Conservation (phyloP, 2,113 vertebrate genomes). For the Rhinichthys klamathensis region DNA sequence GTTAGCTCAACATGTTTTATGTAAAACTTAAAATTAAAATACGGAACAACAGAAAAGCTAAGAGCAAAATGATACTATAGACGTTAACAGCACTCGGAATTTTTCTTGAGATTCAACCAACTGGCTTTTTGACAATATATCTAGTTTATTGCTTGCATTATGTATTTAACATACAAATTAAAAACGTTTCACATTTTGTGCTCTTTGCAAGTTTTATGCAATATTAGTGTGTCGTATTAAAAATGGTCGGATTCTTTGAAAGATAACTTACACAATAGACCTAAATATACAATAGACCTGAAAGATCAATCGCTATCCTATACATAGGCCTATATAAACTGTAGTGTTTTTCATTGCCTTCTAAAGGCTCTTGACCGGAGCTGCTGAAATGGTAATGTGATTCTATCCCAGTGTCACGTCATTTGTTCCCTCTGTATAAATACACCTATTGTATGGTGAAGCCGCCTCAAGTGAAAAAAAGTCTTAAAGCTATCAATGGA, state of each 20-base stretch:
- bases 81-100: not conserved
- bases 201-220: not conserved
- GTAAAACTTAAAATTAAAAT: not conserved
- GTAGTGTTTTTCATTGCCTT: constrained; percentile 60
- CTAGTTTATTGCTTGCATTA: not conserved
- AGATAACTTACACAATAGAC: constrained; percentile 11
- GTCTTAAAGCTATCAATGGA: constrained; percentile 44
- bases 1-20: not conserved
- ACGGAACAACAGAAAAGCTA: not conserved
- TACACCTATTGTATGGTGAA: constrained; percentile 55
- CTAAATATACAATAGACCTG: constrained; percentile 56
- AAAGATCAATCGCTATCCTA: constrained; percentile 62
- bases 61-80: not conserved
- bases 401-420: constrained; percentile 42
- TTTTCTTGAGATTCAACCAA: no score
- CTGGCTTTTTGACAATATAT: no score
- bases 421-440: constrained; percentile 54
- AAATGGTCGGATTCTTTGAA: constrained; percentile 47
- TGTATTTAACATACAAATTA: not conserved
- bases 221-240: not conserved
- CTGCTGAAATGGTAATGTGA: constrained; percentile 53
- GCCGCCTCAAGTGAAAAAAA: constrained; percentile 33
- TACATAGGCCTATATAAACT: constrained; percentile 54
- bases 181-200: not conserved
- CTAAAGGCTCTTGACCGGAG: constrained; percentile 52